Conservation (phyloP, 2,797 vertebrate species). For the Nyctalus aviator region DNA sequence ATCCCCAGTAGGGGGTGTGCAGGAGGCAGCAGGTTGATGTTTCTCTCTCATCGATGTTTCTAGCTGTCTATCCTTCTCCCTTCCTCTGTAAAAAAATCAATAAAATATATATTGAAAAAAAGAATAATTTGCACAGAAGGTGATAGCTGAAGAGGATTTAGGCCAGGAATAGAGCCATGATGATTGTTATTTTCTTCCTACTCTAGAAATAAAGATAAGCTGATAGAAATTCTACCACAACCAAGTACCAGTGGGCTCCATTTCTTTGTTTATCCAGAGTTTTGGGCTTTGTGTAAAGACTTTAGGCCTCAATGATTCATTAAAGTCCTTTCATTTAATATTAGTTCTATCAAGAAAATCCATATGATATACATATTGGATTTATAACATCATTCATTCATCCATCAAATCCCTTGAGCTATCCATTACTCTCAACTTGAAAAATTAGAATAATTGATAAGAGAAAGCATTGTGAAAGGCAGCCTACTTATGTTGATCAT, state of each 20-base stretch:
- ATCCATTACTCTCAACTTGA: constrained; percentile 53
- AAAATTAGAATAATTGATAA: constrained; percentile 77
- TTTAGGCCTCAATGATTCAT: constrained; percentile 62
- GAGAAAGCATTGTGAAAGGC: constrained; percentile 69
- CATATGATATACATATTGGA: not conserved
- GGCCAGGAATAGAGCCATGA: not conserved
- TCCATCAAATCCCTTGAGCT: constrained; percentile 18
- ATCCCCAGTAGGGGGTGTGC: too few species aligned
- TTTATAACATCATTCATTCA: not conserved
- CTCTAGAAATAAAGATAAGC: not conserved
- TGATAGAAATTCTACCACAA: constrained; percentile 38
- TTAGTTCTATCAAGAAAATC: constrained; percentile 51
- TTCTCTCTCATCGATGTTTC: too few species aligned
- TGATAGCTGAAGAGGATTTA: not conserved
- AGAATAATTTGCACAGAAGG: not conserved
- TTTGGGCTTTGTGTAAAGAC: constrained; percentile 8
- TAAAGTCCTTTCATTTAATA: constrained; percentile 16
- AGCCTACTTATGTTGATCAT: constrained; percentile 62
- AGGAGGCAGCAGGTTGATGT: too few species aligned
- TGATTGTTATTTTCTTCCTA: constrained; percentile 18
- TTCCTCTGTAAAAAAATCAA: too few species aligned
- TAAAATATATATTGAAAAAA: too few species aligned
- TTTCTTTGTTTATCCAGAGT: not conserved
- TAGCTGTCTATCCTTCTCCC: too few species aligned
- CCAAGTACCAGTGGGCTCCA: not conserved